Evolutionary conservation across 2,888 invertebrate species (phyloP).

Genomic region (Drosophila quinaria): DNA sequence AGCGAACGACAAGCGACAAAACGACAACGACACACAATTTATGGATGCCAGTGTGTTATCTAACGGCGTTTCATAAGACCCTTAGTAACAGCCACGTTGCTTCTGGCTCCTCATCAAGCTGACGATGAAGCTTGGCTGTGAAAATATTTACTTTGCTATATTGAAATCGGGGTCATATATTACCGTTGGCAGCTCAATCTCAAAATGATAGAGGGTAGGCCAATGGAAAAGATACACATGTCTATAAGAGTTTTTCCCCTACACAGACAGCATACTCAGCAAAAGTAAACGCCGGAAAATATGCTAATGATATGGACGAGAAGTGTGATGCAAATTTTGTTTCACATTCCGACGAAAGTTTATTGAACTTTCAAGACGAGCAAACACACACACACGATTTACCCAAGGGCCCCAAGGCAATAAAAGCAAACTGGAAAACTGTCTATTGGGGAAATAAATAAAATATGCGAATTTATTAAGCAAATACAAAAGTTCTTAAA

Average conservation of each 20-base stretch:
- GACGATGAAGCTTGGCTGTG: conserved; percentile 23
- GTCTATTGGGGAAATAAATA: conserved; percentile 12
- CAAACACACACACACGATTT: conserved; percentile 7
- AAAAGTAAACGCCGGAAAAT: conserved; percentile 19
- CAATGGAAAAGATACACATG: conserved; percentile 4
- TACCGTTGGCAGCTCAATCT: conserved; percentile 38
- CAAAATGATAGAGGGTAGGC: conserved; percentile 8
- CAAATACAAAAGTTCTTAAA: conserved; percentile 11
- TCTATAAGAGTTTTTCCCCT: conserved; percentile 5
- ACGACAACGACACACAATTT: conserved; percentile 59
- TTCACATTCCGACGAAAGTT: conserved; percentile 36
- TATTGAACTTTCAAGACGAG: conserved; percentile 44
- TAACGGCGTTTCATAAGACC: conserved; percentile 51
- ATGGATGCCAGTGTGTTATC: conserved; percentile 66
- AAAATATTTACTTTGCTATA: conserved; percentile 45
- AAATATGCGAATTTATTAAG: conserved; percentile 14
- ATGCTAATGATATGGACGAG: conserved; percentile 46
- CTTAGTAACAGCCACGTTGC: background rate
- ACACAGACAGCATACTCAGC: background rate
- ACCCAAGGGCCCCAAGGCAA: background rate
- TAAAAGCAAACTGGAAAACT: conserved; percentile 3
- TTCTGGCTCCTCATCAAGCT: conserved; percentile 5
- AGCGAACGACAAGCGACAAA: conserved; percentile 35
- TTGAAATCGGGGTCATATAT: conserved; percentile 36
- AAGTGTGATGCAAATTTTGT: conserved; percentile 21